phyloP scores from a whole-genome alignment of 2,888 invertebrate genomes.

The Microdon myrmicae region DNA sequence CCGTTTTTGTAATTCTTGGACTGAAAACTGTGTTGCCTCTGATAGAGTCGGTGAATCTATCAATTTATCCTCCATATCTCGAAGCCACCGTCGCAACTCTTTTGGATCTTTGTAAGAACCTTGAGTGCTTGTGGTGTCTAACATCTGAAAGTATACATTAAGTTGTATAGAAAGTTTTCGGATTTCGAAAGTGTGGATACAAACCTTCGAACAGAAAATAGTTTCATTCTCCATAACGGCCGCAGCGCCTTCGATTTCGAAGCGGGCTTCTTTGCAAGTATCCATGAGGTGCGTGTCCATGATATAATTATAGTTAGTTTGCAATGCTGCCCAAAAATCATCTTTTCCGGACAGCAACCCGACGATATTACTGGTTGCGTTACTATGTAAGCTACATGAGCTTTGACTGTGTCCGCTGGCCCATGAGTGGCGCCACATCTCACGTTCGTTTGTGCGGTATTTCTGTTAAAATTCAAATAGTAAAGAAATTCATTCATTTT shows the following conservation, averaged over 20 bases:
- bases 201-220: conserved; percentile 60
- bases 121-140: conserved; percentile 60
- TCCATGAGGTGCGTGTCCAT: conserved; percentile 95
- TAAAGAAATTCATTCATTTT: conserved; percentile 10
- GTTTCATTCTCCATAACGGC: conserved; percentile 56
- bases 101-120: conserved; percentile 64
- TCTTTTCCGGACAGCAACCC: conserved; percentile 72
- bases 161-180: conserved; percentile 8
- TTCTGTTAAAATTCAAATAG: conserved; percentile 49
- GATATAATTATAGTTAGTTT: conserved; percentile 92
- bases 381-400: conserved; percentile 69
- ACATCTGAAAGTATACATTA: conserved; percentile 58
- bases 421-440: conserved; percentile 81
- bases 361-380: conserved; percentile 61
- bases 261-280: conserved; percentile 77
- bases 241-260: conserved; percentile 63
- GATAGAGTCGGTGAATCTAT: conserved; percentile 76
- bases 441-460: conserved; percentile 72
- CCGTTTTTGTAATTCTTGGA: conserved; percentile 80
- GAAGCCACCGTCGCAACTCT: conserved; percentile 84
- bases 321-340: conserved; percentile 91
- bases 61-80: conserved; percentile 84
- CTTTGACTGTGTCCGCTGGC: conserved; percentile 77
- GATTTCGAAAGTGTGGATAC: conserved; percentile 4
- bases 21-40: conserved; percentile 76